Base-by-base conservation (phyloP, 2,888 invertebrate species). In the Catocala fraxini region DNA sequence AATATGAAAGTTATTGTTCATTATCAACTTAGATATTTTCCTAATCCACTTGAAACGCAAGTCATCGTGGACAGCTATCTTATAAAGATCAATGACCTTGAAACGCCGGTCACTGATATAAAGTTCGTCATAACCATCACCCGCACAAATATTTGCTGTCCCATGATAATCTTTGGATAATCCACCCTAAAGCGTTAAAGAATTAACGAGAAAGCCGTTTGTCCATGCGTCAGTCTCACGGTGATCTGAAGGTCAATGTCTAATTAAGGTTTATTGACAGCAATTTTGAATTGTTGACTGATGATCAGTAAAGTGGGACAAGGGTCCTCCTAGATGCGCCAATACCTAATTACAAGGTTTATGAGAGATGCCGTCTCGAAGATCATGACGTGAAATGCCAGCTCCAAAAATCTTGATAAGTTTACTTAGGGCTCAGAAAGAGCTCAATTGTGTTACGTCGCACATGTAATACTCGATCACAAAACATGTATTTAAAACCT, bases 101-200 rank as follows among this genome's bases (percentile, higher is more conserved):
- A 76, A 59, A 68, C 62, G 71, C 69, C 75, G 70, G 77, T 73
- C 69, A 69, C 63, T 72, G 69, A 76, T 73, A 74, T 74, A 71
- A 64, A 58, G 60, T 61, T 68, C 67, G 58, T 73, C 77, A 76
- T 63, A 75, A 63, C 60, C 65, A 60, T 59, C 71, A 68, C 35
- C 55, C 74, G 73, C 77, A 80, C 81, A 86, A 85, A 86, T 86
- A 85, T 86, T 87, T 86, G 69, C 80, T 55, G 60, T 63, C 67
- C 48, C 65, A 46, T 49, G 55, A 55, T 85, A 83, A 86, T 83
- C 84, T 65, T 12, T 9, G 56, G 43, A 45, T 85, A 84, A 85
- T 83, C 85, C 80, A 53, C 39, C 46, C 56, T 58, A 63, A 66
- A 71, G 78, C 63, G 73, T 82, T 81, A 79, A 75, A 57, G 81